These are phyloP conservation scores for Gulo gulo DNA, from an alignment of 2,113 vertebrate genomes.

Conservation along the genomic window DNA sequence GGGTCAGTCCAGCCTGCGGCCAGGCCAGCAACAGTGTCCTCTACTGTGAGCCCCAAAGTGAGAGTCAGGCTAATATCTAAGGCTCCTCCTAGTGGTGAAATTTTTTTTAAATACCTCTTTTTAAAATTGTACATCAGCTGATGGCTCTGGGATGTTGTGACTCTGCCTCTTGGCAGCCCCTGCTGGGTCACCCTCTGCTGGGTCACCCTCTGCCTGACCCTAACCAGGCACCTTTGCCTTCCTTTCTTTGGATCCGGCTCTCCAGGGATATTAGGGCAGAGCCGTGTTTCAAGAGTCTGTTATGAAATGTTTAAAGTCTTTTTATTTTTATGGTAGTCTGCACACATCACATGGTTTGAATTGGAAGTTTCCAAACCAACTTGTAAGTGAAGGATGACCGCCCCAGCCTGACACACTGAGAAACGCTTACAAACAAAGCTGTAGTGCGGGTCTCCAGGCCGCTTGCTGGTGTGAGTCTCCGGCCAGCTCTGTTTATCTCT, in stretches of 20 bases:
- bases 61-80: background rate
- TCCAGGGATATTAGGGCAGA: background rate
- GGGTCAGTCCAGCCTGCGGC: background rate
- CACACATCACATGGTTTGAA: background rate
- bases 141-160: background rate
- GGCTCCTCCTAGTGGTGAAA: background rate
- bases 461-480: background rate
- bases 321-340: background rate
- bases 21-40: background rate
- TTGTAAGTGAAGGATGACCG: background rate
- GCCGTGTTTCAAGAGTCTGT: background rate
- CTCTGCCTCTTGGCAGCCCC: background rate
- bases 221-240: fast-evolving
- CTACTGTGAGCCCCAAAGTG: background rate
- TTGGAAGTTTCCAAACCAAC: background rate
- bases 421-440: background rate
- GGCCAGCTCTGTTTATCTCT: background rate
- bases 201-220: background rate
- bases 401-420: fast-evolving
- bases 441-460: background rate
- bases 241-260: background rate
- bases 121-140: background rate
- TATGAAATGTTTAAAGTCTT: background rate
- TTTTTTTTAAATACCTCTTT: background rate
- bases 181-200: background rate